phyloP scores from a whole-genome alignment of 2,113 vertebrate genomes.

The Pavo muticus region DNA sequence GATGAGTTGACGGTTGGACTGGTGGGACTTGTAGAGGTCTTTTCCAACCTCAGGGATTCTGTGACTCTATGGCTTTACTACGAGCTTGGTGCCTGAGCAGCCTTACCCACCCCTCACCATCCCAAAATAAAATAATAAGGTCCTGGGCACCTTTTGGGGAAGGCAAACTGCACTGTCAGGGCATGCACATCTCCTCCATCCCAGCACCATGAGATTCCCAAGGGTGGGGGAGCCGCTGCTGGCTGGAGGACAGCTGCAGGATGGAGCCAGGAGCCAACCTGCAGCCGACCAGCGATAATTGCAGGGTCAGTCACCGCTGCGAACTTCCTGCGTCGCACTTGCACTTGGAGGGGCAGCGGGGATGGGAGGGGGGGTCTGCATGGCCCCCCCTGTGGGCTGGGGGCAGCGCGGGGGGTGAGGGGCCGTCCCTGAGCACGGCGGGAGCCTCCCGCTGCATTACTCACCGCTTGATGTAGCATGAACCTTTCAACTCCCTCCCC shows the following conservation, averaged over 20 bases:
- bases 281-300: conserved; percentile 65
- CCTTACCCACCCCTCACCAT: not conserved
- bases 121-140: not conserved
- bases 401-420: not conserved
- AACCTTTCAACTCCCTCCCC: conserved; percentile 65
- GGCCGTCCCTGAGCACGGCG: not conserved
- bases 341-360: not conserved
- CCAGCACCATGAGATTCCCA: conserved; percentile 20
- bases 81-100: not conserved
- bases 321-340: conserved; percentile 51
- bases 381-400: not conserved
- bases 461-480: conserved; percentile 59
- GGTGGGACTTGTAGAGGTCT: too few relatives aligned
- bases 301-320: conserved; percentile 52
- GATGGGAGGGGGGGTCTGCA: not conserved
- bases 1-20: too few relatives aligned
- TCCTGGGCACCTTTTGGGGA: not conserved
- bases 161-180: not conserved
- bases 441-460: conserved; percentile 45
- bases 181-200: conserved; percentile 13
- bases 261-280: conserved; percentile 46
- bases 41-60: too few relatives aligned
- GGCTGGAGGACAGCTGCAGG: not conserved
- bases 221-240: conserved; percentile 52
- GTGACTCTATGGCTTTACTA: not conserved